These are phyloP conservation scores for Branchipolynoe longqiensis DNA, from an alignment of 2,888 invertebrate genomes.

Conservation along the genomic window DNA sequence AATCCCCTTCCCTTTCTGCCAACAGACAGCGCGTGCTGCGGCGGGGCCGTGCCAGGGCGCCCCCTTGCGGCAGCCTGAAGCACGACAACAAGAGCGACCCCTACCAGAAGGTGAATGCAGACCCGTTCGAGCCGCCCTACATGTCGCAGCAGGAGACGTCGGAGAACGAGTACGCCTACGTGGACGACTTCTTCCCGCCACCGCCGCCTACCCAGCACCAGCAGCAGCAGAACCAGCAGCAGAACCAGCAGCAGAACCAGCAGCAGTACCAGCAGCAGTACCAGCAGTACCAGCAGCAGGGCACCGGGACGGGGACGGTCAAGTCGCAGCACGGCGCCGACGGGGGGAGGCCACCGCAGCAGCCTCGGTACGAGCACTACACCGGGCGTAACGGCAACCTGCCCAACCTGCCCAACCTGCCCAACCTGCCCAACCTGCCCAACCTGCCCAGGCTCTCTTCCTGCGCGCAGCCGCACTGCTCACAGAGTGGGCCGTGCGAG, in stretches of 20 bases:
- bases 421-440: no score
- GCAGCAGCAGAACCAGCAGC: no score
- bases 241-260: no score
- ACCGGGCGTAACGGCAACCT: constrained; percentile 26
- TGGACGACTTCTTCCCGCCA: constrained; percentile 59
- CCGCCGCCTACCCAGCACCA: neutral
- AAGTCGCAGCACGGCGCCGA: neutral
- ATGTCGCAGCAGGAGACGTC: constrained; percentile 42
- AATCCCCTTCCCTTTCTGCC: neutral
- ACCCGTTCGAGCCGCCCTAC: constrained; percentile 31
- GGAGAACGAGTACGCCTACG: constrained; percentile 59
- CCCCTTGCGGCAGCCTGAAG: neutral
- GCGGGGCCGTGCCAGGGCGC: neutral
- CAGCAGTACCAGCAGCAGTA: no score
- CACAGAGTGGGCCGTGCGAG: neutral
- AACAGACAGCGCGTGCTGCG: constrained; percentile 14
- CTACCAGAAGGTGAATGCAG: constrained; percentile 40
- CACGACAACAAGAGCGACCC: constrained; percentile 33
- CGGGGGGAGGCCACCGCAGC: neutral
- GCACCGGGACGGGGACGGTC: neutral
- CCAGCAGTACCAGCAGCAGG: no score
- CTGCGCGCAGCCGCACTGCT: constrained; percentile 16
- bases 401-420: no score
- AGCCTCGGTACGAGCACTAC: constrained; percentile 9
- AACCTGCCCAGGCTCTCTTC: constrained; percentile 13